Evolutionary conservation across 2,113 vertebrate species (phyloP), one percentile per base, ranked within the genome.

Genomic region (Vicugna pacos): DNA sequence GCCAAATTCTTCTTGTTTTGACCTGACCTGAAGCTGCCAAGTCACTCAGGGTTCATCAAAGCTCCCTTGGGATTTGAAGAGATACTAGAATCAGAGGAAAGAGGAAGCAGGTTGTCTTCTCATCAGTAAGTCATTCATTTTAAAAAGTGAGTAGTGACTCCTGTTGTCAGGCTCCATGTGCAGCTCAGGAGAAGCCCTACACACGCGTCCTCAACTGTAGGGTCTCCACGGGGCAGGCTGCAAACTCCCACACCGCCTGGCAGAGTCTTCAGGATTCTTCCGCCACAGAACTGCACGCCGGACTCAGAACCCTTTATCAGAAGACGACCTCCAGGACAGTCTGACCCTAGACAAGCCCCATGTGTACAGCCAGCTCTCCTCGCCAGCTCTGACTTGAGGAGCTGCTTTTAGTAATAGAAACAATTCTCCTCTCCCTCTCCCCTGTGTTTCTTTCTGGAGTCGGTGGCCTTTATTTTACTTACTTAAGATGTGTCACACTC

Each of bases 1-100:
- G 89, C 70, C 54, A 93, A 88, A 92, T 77, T 84, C 91, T 46
- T 76, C 24, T 62, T 46, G 58, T 54, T 93, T 93, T 94, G 94
- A 79, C 91, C 91, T 79, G 70, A 73, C 38, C 35, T 15, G 26
- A 93, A 94, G 56, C 89, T 93, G 50, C 26, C 15, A 50, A 79
- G 64, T 62, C 80, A 86, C 28, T 72, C 54, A 24, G 38, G 65
- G 69, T 56, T 70, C 56, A 8, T 4, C 6, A 6, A 92, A 90
- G 76, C 8, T 91, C 79, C 46, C 26, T 80, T 79, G 58, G 80
- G 79, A 97, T 94, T 50, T 89, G 81, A 96, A 15, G 35, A 87
- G 76, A 90, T 82, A 65, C 12, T 83, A 38, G 30, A 95, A 90
- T 82, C 85, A 72, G 22, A 80, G 10, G n/a, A 72, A 88, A 89